These are phyloP conservation scores for Sorex fumeus DNA, from an alignment of 2,113 vertebrate genomes.

Conservation along the genomic window DNA sequence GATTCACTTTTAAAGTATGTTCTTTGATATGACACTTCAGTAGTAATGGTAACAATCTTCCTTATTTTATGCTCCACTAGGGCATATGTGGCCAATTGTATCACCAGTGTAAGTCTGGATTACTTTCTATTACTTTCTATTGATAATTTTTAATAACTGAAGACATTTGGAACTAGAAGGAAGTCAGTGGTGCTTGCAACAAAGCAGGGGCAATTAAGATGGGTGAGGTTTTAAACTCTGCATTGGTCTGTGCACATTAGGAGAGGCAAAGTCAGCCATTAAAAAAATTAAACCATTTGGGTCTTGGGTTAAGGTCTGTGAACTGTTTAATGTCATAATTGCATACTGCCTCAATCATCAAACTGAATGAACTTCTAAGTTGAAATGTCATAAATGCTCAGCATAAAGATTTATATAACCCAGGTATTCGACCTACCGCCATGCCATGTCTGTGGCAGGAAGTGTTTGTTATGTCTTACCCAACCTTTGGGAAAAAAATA, in stretches of 20 bases:
- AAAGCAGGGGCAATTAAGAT: conserved; percentile 85
- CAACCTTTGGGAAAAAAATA: conserved; percentile 88
- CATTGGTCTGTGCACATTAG: conserved; percentile 72
- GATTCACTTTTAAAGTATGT: conserved; percentile 59
- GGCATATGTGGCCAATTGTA: conserved; percentile 73
- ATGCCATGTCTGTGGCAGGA: conserved; percentile 86
- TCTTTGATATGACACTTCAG: conserved; percentile 58
- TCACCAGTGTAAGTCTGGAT: conserved; percentile 70
- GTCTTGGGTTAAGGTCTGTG: conserved; percentile 88
- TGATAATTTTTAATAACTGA: conserved; percentile 86
- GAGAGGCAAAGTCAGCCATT: conserved; percentile 86
- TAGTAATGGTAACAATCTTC: conserved; percentile 74
- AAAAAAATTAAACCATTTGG: conserved; percentile 89
- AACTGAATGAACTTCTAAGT: conserved; percentile 88
- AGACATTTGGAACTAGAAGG: conserved; percentile 81
- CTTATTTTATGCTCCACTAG: conserved; percentile 80
- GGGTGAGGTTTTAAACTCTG: conserved; percentile 82
- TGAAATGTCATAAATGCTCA: conserved; percentile 90
- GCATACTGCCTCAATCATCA: conserved; percentile 88
- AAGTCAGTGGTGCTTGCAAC: conserved; percentile 78
- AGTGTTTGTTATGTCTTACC: conserved; percentile 94
- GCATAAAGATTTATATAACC: conserved; percentile 91
- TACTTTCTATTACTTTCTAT: conserved; percentile 80
- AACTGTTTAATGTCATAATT: conserved; percentile 92
- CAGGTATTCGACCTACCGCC: conserved; percentile 92